These are phyloP conservation scores for Geotrupes spiniger DNA, from an alignment of 2,888 invertebrate genomes.

Conservation along the genomic window DNA sequence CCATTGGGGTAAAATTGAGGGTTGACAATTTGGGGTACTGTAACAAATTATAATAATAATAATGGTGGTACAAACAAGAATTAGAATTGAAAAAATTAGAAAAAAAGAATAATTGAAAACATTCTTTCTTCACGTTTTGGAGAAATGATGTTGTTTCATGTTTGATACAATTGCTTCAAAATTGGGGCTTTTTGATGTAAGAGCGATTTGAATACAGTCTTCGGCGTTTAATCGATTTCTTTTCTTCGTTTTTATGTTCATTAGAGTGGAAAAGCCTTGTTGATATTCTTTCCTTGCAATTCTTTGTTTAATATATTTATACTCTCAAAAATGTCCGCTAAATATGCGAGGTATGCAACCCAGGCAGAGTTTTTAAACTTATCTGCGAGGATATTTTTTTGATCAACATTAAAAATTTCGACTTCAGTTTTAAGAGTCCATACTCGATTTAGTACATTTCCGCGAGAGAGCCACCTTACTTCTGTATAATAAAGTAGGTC, in stretches of 20 bases:
- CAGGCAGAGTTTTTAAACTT: constrained; percentile 24
- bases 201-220: constrained; percentile 29
- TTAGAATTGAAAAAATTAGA: background rate
- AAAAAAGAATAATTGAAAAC: constrained; percentile 18
- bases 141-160: constrained; percentile 29
- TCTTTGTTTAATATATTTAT: constrained; percentile 30
- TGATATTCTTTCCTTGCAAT: constrained; percentile 29
- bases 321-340: constrained; percentile 29
- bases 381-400: constrained; percentile 27
- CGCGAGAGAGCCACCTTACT: constrained; percentile 29
- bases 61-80: constrained; percentile 4
- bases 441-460: constrained; percentile 26
- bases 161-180: constrained; percentile 27
- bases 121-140: constrained; percentile 26
- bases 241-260: constrained; percentile 28
- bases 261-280: constrained; percentile 8
- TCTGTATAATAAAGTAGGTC: constrained; percentile 27
- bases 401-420: constrained; percentile 23
- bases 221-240: constrained; percentile 28
- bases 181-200: constrained; percentile 30
- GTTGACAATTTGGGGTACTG: constrained; percentile 15
- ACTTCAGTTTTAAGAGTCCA: constrained; percentile 25
- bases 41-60: constrained; percentile 16
- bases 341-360: constrained; percentile 29
- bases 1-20: too few relatives aligned